Conservation (phyloP, 2,797 vertebrate species). For the Yasuhikotakia modesta region DNA sequence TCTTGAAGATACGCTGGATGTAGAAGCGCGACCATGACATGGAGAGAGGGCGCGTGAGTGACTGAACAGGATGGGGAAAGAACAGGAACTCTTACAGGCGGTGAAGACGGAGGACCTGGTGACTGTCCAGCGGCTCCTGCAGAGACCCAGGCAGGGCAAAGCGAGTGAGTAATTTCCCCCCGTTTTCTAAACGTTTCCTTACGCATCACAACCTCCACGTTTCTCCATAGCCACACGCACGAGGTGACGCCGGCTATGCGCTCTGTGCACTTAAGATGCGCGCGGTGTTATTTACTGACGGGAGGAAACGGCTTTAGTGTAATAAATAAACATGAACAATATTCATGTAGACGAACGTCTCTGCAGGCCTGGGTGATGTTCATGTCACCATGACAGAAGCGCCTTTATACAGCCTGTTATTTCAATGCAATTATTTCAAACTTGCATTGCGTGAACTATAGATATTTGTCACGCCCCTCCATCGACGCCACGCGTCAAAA, state of each 20-base stretch:
- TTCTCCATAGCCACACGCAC: neutral
- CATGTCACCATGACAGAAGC: neutral
- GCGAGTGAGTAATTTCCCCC: slow-evolving; percentile 83
- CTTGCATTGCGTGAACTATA: neutral
- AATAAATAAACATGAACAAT: neutral
- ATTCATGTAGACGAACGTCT: neutral
- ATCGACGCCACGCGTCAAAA: neutral
- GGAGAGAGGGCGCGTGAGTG: slow-evolving; percentile 47
- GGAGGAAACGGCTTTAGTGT: neutral
- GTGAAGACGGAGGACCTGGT: slow-evolving; percentile 95
- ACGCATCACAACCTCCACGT: slow-evolving; percentile 25
- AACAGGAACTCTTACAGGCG: slow-evolving; percentile 97
- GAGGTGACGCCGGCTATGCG: neutral
- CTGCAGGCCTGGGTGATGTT: neutral
- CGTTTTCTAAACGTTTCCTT: slow-evolving; percentile 18
- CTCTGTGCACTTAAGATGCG: neutral
- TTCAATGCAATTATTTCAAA: no score
- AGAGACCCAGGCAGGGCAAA: slow-evolving; percentile 94
- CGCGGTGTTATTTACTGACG: neutral
- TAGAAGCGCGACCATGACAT: slow-evolving; percentile 50
- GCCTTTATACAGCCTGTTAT: neutral
- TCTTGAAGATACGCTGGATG: slow-evolving; percentile 71
- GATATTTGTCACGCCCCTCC: neutral
- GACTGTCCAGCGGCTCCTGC: slow-evolving; percentile 91
- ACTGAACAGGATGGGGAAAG: slow-evolving; percentile 86